Base-by-base conservation (phyloP, 2,113 vertebrate species). In the Plectropomus leopardus region DNA sequence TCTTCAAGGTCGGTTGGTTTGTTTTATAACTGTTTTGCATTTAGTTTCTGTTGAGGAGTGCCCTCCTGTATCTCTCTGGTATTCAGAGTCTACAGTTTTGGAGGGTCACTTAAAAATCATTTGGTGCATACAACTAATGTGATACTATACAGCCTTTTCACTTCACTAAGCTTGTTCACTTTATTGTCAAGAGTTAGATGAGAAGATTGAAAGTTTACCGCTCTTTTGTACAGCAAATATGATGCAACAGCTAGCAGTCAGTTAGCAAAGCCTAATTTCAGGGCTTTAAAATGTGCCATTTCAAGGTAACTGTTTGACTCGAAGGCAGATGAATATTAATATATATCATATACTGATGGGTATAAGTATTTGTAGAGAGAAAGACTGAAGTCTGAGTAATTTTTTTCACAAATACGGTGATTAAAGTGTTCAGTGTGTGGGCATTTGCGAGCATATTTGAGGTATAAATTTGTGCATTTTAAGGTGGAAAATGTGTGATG, bases 1-100 rank as follows among this genome's bases (percentile, higher is more conserved):
- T 23, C 70, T 86, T 83, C 92, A 93, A 94, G 95, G 95, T 96
- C 72, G 60, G 92, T 82, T 78, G 3, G 69, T 61, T 66, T 30
- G 24, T 78, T 68, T 19, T 81, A 64, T 71, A 59, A 53, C 57
- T 77, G 57, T 81, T 80, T 61, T 85, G 77, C 8, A 3, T 47
- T 65, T 5, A 16, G 6, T 67, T 45, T 61, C 26, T 47, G 10
- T 7, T 15, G 5, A 34, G 14, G 34, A 45, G 17, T 36, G 1
- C 36, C 36, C 17, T 11, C 40, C 16, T 70, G 57, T 57, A 9
- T 26, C 6, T 59, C 30, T 53, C 14, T 60, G 75, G 50, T 60
- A 61, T 55, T 82, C 16, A 7, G 16, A 50, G 17, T 5, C 30
- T 47, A 32, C 8, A 26, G 42, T 44, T 75, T 24, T 58, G 36